Evolutionary conservation across 1,140 invertebrate species (phyloP).

Genomic region (Drosophila orosa): DNA sequence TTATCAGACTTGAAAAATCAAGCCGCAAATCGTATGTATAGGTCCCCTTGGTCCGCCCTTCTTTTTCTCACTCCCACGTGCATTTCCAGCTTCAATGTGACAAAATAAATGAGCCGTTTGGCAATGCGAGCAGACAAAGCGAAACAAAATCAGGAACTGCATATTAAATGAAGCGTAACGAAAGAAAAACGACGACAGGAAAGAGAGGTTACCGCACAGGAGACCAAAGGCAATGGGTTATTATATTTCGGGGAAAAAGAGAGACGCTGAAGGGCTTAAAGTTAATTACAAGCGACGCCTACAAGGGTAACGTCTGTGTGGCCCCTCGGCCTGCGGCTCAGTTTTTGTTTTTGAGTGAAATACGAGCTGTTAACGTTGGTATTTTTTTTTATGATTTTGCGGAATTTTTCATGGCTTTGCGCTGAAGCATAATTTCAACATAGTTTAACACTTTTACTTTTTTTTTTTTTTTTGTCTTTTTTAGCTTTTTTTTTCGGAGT

Average conservation of each 20-base stretch:
- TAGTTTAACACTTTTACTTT: conserved; percentile 64
- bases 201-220: conserved; percentile 49
- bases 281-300: conserved; percentile 77
- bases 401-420: conserved; percentile 47
- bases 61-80: conserved; percentile 54
- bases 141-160: conserved; percentile 68
- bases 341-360: conserved; percentile 49
- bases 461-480: background rate
- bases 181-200: conserved; percentile 42
- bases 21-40: conserved; percentile 35
- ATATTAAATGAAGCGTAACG: conserved; percentile 78
- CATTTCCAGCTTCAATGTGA: conserved; percentile 49
- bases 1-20: conserved; percentile 62
- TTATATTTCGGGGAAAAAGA: conserved; percentile 11
- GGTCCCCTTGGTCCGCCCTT: conserved; percentile 15
- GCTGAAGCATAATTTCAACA: conserved; percentile 46
- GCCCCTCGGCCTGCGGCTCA: conserved; percentile 28
- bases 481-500: conserved; percentile 5
- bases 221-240: conserved; percentile 9
- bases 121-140: conserved; percentile 33
- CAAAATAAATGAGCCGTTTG: conserved; percentile 76
- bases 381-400: conserved; percentile 15
- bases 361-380: conserved; percentile 53
- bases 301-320: conserved; percentile 68
- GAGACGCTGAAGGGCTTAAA: conserved; percentile 53